phyloP scores from a whole-genome alignment of 1,140 invertebrate species.

The Drosophila obscura region DNA sequence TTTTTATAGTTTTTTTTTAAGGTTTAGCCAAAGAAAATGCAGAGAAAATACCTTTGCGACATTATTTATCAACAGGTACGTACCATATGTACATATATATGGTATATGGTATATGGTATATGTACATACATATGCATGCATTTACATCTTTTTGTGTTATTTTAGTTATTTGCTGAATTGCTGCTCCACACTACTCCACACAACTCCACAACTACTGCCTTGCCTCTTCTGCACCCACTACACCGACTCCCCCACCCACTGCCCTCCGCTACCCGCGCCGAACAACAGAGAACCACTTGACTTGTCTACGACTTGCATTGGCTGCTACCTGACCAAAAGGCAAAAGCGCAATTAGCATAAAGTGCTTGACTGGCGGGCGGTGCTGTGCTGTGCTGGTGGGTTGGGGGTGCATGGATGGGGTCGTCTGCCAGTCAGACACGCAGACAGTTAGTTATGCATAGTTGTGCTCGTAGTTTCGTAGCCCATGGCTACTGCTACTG shows the following conservation, averaged over 20 bases:
- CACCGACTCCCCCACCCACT: background rate
- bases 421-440: conserved; percentile 29
- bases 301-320: conserved; percentile 46
- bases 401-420: conserved; percentile 6
- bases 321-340: conserved; percentile 65
- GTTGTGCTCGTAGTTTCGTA: conserved; percentile 37
- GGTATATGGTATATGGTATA: too few species aligned
- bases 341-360: conserved; percentile 80
- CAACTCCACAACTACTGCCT: too few species aligned
- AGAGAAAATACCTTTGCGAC: too few species aligned
- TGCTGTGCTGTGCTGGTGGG: too few species aligned
- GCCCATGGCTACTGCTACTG: conserved; percentile 35
- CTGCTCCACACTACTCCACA: too few species aligned
- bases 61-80: too few species aligned
- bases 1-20: too few species aligned
- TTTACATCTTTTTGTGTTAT: too few species aligned
- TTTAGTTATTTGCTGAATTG: too few species aligned
- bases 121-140: too few species aligned
- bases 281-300: conserved; percentile 57
- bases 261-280: background rate
- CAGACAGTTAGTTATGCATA: conserved; percentile 27
- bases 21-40: too few species aligned
- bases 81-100: too few species aligned
- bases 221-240: background rate
- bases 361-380: conserved; percentile 43